Conservation (phyloP, 1,140 invertebrate genomes). For the Rhopalosiphum padi region DNA sequence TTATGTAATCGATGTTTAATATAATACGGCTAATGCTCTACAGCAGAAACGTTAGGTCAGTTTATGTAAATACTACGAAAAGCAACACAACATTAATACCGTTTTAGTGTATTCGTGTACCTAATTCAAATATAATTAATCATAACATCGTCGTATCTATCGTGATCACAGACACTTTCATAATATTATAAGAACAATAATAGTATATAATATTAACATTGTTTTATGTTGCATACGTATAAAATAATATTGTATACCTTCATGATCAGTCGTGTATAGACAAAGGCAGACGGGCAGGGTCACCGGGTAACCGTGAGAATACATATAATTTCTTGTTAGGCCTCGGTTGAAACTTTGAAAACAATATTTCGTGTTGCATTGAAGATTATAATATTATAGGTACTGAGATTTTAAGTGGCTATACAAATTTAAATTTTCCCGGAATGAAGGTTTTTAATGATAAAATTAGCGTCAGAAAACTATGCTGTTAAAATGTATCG, state of each 20-base stretch:
- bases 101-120: not conserved
- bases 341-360: not conserved
- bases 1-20: slow-evolving; percentile 18
- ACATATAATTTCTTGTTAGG: not conserved
- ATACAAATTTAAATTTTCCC: not conserved
- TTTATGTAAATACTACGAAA: slow-evolving; percentile 15
- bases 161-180: not conserved
- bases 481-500: not conserved
- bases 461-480: not conserved
- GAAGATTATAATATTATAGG: not conserved
- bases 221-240: not conserved
- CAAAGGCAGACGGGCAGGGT: not conserved
- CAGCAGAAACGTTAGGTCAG: not conserved
- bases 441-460: not conserved
- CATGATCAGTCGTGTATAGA: not conserved
- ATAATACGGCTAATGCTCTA: too few relatives aligned
- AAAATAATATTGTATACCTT: not conserved
- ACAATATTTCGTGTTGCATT: not conserved
- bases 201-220: not conserved
- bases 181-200: not conserved
- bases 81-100: not conserved
- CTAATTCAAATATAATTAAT: not conserved
- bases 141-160: not conserved
- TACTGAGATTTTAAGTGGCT: slow-evolving; percentile 4
- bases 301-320: slow-evolving; percentile 2